These are phyloP conservation scores for Drosophila albomicans DNA, from an alignment of 1,140 invertebrate genomes.

Conservation along the genomic window DNA sequence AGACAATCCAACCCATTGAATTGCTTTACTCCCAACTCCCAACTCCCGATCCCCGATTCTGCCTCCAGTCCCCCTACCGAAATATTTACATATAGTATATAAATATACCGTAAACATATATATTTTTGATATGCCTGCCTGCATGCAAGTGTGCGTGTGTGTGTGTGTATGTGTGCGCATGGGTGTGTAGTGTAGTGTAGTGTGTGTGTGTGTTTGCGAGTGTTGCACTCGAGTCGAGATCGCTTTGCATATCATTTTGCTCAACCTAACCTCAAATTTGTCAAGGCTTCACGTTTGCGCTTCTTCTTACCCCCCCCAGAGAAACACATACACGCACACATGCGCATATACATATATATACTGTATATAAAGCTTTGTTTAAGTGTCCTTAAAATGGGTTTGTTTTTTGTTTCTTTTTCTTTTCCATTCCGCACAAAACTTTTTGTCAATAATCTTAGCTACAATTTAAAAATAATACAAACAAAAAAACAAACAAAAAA, in stretches of 20 bases:
- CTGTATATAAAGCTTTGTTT: constrained; percentile 70
- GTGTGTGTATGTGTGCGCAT: constrained; percentile 18
- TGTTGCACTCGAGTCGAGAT: constrained; percentile 7
- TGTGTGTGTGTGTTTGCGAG: constrained; percentile 14
- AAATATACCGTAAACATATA: constrained; percentile 51
- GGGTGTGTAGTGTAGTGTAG: constrained; percentile 21
- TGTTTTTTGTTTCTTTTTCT: constrained; percentile 16
- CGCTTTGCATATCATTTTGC: constrained; percentile 36
- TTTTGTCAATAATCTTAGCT: constrained; percentile 33
- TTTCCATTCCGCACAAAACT: constrained; percentile 35
- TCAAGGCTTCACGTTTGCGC: neutral
- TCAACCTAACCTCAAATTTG: constrained; percentile 53
- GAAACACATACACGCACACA: constrained; percentile 28
- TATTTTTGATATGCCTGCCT: constrained; percentile 76
- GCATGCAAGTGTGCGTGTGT: constrained; percentile 45
- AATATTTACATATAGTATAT: constrained; percentile 45
- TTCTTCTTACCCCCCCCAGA: constrained; percentile 11
- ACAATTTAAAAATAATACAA: constrained; percentile 5
- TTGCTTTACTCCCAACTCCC: too few species aligned
- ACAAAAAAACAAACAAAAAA: constrained; percentile 14
- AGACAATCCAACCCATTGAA: constrained; percentile 77
- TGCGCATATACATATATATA: constrained; percentile 6
- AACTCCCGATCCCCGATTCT: neutral
- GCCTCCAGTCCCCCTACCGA: neutral
- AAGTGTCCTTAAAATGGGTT: constrained; percentile 77